Evolutionary conservation across 2,888 invertebrate species (phyloP).

Genomic region (Scaeva pyrastri): DNA sequence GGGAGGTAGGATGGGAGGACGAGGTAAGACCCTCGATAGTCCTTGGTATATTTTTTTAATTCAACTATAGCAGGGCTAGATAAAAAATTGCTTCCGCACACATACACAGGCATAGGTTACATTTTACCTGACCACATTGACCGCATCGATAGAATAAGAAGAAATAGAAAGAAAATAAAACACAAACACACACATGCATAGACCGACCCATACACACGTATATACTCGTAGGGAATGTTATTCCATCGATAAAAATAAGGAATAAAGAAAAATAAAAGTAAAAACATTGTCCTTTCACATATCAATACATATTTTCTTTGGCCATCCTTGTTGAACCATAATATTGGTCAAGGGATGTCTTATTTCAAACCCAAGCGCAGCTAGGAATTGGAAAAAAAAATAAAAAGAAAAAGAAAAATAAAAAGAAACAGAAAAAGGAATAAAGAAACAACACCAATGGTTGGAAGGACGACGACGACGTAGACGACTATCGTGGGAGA

Average conservation of each 20-base stretch:
- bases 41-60: constrained; percentile 71
- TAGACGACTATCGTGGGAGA: constrained; percentile 62
- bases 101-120: constrained; percentile 41
- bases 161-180: constrained; percentile 28
- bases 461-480: no score
- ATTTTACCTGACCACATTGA: constrained; percentile 70
- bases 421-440: no score
- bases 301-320: constrained; percentile 76
- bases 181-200: constrained; percentile 1
- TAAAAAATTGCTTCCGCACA: constrained; percentile 61
- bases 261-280: constrained; percentile 68
- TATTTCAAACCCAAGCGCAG: constrained; percentile 63
- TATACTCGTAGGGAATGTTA: constrained; percentile 27
- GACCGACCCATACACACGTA: no score
- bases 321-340: constrained; percentile 75
- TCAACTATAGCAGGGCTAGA: constrained; percentile 65
- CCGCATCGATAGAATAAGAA: constrained; percentile 45
- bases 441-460: constrained; percentile 30
- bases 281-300: constrained; percentile 74
- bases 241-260: constrained; percentile 62
- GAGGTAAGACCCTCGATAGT: constrained; percentile 42
- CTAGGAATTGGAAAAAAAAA: background rate
- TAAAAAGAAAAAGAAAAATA: no score
- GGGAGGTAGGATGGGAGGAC: background rate
- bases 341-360: constrained; percentile 76